Base-by-base conservation (phyloP, 2,113 vertebrate species). In the Sphaerodactylus townsendi region DNA sequence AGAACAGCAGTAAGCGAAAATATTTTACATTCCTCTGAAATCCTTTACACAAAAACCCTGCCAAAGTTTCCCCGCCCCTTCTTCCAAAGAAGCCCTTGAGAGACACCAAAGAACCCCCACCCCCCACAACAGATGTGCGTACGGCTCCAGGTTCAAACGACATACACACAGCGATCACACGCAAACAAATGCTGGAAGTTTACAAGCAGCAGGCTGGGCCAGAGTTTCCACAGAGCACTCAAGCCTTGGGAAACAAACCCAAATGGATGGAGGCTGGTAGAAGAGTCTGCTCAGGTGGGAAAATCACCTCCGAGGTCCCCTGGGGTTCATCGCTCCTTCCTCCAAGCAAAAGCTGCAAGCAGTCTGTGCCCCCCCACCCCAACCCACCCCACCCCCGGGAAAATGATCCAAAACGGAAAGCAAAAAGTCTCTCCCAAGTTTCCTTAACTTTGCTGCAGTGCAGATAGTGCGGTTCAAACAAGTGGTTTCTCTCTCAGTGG, bases 121-220 rank as follows among this genome's bases (percentile, higher is more conserved):
- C 21, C 44, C 9, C 21, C 44, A 44, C 59, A 9, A 85, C 64
- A 86, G 64, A 39, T 30, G 83, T 46, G 78, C 41, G 82, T 70
- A 79, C 91, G 76, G 46, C 75, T 86, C 92, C 76, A 37, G 93
- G 83, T 88, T 82, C 83, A 94, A 94, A 94, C 92, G 10, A 94
- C 93, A 89, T 53, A 84, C 44, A 89, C 10, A 79, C 35, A 62
- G 59, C 2, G 59, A 28, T 75, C 84, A 88, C 87, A 91, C 10
- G 85, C 17, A 35, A 35, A 89, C 9, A 68, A 86, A 84, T 90
- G 90, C 73, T 88, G 15, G 23, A 88, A 84, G 25, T 86, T 39
- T 68, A 78, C 87, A 91, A 89, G 78, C 37, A 79, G 56, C 35
- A 44, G 73, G 35, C 77, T 75, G 77, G 74, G 81, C 77, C 9